These are phyloP conservation scores for Esox lucius DNA, from an alignment of 2,797 vertebrate genomes.

Conservation along the genomic window DNA sequence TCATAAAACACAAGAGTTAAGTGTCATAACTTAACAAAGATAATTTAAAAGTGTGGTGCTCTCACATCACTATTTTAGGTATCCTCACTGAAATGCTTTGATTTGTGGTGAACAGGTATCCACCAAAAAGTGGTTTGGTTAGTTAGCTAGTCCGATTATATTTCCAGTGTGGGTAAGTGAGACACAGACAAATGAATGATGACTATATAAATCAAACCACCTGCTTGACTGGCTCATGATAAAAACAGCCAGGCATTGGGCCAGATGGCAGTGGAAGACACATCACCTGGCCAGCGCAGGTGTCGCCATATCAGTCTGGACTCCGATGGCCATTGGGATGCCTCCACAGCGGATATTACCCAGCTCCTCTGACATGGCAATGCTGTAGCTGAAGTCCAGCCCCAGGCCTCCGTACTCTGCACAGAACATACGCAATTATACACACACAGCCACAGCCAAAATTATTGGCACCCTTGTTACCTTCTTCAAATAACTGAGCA, in stretches of 20 bases:
- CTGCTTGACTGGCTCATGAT: not conserved
- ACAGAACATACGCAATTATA: constrained; percentile 8
- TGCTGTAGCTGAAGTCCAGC: constrained; percentile 86
- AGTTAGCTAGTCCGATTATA: no score
- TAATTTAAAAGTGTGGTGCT: no score
- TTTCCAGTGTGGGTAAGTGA: no score
- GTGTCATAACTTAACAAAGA: no score
- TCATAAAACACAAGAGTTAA: no score
- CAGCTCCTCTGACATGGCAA: constrained; percentile 86
- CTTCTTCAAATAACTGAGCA: no score
- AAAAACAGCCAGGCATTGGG: not conserved
- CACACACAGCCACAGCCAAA: not conserved
- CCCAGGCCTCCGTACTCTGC: constrained; percentile 87
- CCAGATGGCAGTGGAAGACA: not conserved
- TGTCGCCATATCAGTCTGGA: constrained; percentile 86
- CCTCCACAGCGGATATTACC: constrained; percentile 82
- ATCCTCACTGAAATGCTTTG: no score
- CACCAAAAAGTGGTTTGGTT: no score
- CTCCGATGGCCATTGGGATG: constrained; percentile 85
- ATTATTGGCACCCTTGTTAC: no score
- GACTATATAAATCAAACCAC: not conserved
- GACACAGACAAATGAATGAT: no score
- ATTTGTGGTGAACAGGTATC: no score
- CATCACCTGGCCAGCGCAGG: constrained; percentile 85
- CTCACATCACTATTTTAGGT: no score